Percentiles rank a stretch among this genome's conserved stretches.
phyloP scores from a whole-genome alignment of 2,797 vertebrate species.

The Antennarius maculatus region DNA sequence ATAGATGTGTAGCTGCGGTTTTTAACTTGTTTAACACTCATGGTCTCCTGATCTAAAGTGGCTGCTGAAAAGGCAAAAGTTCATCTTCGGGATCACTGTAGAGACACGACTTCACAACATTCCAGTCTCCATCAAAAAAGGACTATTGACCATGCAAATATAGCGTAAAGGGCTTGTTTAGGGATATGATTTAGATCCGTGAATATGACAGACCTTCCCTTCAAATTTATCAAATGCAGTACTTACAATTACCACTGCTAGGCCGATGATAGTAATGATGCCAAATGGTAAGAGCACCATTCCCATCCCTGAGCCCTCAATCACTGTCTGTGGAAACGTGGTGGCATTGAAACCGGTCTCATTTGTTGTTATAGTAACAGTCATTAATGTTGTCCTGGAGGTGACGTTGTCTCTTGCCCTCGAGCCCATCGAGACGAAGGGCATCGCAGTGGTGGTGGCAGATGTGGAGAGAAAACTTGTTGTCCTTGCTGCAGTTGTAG shows the following conservation, averaged over 20 bases:
- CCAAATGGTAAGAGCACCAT: constrained; percentile 93
- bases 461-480: constrained; percentile 60
- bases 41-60: neutral
- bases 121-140: neutral
- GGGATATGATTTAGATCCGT: neutral
- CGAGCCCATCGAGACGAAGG: constrained; percentile 60
- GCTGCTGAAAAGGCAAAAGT: neutral
- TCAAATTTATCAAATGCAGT: neutral
- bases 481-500: constrained; percentile 54
- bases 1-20: too few species aligned
- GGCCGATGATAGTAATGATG: constrained; percentile 93
- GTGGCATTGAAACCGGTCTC: constrained; percentile 88
- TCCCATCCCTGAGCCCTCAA: constrained; percentile 82
- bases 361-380: constrained; percentile 80
- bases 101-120: neutral
- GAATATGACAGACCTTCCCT: neutral
- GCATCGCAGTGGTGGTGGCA: constrained; percentile 54
- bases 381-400: constrained; percentile 68
- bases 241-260: constrained; percentile 94
- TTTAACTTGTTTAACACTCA: too few species aligned
- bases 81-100: neutral
- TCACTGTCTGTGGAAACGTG: constrained; percentile 80
- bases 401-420: constrained; percentile 67
- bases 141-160: neutral
- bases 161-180: neutral